Conservation (phyloP, 2,797 vertebrate genomes). For the Etheostoma perlongum region DNA sequence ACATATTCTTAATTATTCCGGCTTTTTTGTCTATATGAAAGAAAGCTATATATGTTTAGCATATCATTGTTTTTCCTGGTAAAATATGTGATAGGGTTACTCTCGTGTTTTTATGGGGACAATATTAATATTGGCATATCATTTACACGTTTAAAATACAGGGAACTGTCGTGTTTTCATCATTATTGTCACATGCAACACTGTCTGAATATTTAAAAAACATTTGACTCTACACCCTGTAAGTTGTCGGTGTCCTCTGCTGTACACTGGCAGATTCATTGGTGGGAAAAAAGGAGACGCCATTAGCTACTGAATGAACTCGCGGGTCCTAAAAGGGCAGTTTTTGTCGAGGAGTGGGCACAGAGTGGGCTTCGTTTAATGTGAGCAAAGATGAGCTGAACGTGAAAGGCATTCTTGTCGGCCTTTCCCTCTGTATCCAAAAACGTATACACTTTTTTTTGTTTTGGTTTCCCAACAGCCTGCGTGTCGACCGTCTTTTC, state of each 20-base stretch:
- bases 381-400: constrained; percentile 8
- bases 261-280: constrained; percentile 27
- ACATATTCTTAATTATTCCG: too few species aligned
- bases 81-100: too few species aligned
- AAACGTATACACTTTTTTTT: background rate
- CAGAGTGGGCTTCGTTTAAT: constrained; percentile 10
- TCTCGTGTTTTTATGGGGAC: too few species aligned
- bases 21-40: too few species aligned
- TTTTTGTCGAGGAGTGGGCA: constrained; percentile 66
- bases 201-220: background rate
- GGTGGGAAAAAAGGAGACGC: constrained; percentile 7
- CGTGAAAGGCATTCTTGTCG: constrained; percentile 12
- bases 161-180: background rate
- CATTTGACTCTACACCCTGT: background rate
- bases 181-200: background rate
- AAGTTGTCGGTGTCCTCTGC: background rate
- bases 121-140: background rate
- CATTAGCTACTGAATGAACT: constrained; percentile 67
- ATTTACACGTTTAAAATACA: background rate
- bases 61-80: too few species aligned
- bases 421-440: background rate
- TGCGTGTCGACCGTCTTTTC: background rate
- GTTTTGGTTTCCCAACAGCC: background rate
- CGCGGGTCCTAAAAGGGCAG: constrained; percentile 66
- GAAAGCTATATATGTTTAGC: too few species aligned